Evolutionary conservation across 2,113 vertebrate species (phyloP).

Genomic region (Rhineura floridana): DNA sequence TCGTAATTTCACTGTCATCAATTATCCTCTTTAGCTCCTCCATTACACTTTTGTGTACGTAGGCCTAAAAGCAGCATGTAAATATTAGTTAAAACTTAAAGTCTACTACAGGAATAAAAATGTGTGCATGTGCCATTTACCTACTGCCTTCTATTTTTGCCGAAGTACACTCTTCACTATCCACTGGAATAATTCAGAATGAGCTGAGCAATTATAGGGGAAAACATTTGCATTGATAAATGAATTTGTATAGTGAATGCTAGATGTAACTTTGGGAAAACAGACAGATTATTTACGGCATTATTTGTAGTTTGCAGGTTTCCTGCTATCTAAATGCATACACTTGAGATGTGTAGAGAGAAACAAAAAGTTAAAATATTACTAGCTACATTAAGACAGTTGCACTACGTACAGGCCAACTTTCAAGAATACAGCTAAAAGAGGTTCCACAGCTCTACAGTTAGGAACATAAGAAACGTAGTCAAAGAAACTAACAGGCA

Average conservation of each 20-base stretch:
- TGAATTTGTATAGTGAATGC: background rate
- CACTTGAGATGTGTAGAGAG: background rate
- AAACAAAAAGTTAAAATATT: background rate
- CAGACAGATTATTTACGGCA: background rate
- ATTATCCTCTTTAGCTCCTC: slow-evolving; percentile 98
- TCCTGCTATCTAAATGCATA: background rate
- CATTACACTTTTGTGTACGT: slow-evolving; percentile 99
- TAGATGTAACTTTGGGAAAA: background rate
- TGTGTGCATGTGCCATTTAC: background rate
- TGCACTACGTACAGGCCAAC: background rate
- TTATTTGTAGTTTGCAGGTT: background rate
- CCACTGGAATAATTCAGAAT: background rate
- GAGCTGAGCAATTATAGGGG: background rate
- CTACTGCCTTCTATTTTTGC: background rate
- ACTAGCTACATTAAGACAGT: background rate
- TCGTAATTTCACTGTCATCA: slow-evolving; percentile 98
- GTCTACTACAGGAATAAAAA: background rate
- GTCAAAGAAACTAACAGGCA: background rate
- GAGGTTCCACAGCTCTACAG: background rate
- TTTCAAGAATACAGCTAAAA: background rate
- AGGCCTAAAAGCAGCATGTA: slow-evolving; percentile 78
- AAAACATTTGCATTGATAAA: background rate
- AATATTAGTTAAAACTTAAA: background rate
- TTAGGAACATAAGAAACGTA: background rate
- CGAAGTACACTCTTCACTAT: background rate